Conservation (phyloP, 2,797 vertebrate genomes). For the Rhodeus uyekii region DNA sequence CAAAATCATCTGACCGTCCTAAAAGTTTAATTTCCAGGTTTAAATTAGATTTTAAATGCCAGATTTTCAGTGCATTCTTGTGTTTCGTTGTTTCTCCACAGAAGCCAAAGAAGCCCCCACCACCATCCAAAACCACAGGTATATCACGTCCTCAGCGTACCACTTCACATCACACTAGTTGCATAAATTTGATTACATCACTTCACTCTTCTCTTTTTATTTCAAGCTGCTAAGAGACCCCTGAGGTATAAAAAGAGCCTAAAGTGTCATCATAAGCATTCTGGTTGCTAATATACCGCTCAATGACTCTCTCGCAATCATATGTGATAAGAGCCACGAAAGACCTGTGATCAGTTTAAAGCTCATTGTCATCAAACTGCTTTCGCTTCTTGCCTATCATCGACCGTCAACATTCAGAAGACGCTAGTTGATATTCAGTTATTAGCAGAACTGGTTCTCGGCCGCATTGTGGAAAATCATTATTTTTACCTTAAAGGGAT, state of each 20-base stretch:
- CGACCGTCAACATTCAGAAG: neutral
- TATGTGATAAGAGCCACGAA: neutral
- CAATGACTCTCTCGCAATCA: neutral
- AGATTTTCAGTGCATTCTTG: neutral
- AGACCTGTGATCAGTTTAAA: neutral
- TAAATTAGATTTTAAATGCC: neutral
- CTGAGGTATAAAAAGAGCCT: neutral
- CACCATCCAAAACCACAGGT: slow-evolving; percentile 88
- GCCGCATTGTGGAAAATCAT: neutral
- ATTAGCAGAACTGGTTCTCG: neutral
- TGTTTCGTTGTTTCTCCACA: slow-evolving; percentile 63
- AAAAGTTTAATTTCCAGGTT: neutral
- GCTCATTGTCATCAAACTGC: neutral
- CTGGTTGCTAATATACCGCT: neutral
- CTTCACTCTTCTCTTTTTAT: neutral
- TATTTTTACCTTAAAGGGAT: neutral
- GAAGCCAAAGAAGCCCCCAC: slow-evolving; percentile 94
- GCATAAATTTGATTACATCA: neutral
- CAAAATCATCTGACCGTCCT: neutral
- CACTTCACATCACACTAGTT: neutral
- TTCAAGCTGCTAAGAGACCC: slow-evolving; percentile 9
- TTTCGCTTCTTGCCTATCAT: neutral
- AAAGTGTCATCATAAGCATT: neutral
- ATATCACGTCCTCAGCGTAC: slow-evolving; percentile 29
- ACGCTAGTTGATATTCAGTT: neutral